A percentile compares a stretch with the other conserved stretches of the same genome.
phyloP scores from a whole-genome alignment of 2,113 vertebrate genomes.

The Larimichthys polyactis region DNA sequence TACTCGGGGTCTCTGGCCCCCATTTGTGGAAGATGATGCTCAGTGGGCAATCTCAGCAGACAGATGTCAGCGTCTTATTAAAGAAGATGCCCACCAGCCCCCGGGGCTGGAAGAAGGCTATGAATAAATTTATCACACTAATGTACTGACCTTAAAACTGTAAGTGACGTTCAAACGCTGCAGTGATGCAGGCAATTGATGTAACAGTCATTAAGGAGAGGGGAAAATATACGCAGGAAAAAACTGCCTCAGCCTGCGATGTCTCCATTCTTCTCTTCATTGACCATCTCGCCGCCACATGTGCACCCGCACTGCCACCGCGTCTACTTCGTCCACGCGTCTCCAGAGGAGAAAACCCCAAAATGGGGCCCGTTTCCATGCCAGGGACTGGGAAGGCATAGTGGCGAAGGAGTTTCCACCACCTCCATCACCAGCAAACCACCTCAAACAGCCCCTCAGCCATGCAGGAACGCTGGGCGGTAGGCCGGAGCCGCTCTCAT shows the following conservation, averaged over 20 bases:
- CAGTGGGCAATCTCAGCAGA: conserved; percentile 65
- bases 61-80: conserved; percentile 79
- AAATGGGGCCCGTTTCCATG: conserved; percentile 44
- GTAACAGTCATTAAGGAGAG: conserved; percentile 57
- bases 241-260: background rate
- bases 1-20: conserved; percentile 53
- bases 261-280: conserved; percentile 38
- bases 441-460: conserved; percentile 52
- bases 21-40: conserved; percentile 68
- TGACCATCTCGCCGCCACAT: conserved; percentile 22
- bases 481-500: conserved; percentile 42
- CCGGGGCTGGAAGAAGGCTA: conserved; percentile 61
- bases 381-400: conserved; percentile 11
- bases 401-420: conserved; percentile 58
- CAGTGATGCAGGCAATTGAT: conserved; percentile 60
- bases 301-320: background rate
- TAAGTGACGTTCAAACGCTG: conserved; percentile 72
- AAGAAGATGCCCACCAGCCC: conserved; percentile 60
- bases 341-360: conserved; percentile 39
- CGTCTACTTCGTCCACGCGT: conserved; percentile 1
- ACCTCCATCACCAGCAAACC: conserved; percentile 66
- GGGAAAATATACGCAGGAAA: conserved; percentile 25
- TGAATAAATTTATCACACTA: conserved; percentile 83
- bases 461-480: conserved; percentile 19
- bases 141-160: conserved; percentile 79